Evolutionary conservation across 1,140 invertebrate genomes (phyloP).

Genomic region (Yoshiicerus persimilis): DNA sequence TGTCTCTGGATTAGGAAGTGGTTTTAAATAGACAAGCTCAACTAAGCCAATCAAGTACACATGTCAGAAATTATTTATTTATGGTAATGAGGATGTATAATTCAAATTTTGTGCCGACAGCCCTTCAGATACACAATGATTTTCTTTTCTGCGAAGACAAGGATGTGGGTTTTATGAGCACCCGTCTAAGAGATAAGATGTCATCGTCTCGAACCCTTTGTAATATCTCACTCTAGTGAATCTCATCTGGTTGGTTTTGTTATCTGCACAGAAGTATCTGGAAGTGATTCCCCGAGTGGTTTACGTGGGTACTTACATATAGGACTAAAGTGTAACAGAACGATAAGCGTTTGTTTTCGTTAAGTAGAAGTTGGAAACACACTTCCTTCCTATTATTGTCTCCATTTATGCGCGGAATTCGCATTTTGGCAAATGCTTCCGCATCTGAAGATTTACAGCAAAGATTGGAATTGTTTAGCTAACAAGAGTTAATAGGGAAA

Average conservation of each 20-base stretch:
- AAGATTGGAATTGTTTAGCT: background rate
- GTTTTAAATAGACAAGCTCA: no score
- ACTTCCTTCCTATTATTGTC: background rate
- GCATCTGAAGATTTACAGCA: background rate
- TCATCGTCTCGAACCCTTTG: background rate
- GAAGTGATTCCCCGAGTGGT: background rate
- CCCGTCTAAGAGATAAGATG: background rate
- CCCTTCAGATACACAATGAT: no score
- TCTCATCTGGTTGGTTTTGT: background rate
- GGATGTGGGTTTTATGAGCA: background rate
- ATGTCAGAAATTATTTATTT: no score
- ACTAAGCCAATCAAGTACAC: no score
- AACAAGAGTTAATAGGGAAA: background rate
- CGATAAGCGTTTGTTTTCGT: background rate
- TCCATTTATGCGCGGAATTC: background rate
- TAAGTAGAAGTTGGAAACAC: background rate
- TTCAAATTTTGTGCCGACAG: no score
- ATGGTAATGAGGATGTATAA: no score
- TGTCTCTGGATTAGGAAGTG: no score
- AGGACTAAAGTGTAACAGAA: background rate
- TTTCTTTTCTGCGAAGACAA: no score
- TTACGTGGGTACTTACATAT: background rate
- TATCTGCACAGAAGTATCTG: background rate
- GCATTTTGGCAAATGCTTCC: background rate
- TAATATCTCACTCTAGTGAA: background rate